These are phyloP conservation scores for Rhabdornis inornatus DNA, from an alignment of 2,113 vertebrate species.

Conservation along the genomic window DNA sequence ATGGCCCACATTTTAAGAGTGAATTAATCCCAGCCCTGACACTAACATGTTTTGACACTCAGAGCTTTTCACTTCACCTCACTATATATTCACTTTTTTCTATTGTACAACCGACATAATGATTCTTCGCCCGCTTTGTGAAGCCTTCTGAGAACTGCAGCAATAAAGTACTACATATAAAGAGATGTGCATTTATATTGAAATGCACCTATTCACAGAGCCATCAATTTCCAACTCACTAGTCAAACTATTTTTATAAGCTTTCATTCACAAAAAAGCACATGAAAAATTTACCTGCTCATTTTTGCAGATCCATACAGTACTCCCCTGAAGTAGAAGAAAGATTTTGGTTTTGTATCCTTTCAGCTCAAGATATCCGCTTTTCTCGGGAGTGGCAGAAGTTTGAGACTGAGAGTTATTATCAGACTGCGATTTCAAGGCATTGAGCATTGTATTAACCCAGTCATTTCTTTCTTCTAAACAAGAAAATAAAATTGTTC, in stretches of 20 bases:
- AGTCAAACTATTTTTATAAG: constrained; percentile 36
- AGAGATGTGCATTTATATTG: constrained; percentile 39
- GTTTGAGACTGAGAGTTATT: constrained; percentile 65
- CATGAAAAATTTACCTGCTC: constrained; percentile 84
- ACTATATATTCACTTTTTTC: neutral
- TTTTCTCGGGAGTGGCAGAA: constrained; percentile 77
- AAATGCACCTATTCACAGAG: constrained; percentile 26
- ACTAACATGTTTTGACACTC: constrained; percentile 35
- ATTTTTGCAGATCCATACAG: constrained; percentile 93
- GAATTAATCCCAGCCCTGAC: constrained; percentile 29
- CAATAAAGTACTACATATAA: constrained; percentile 24
- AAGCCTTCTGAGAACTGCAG: neutral
- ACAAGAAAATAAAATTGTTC: constrained; percentile 22
- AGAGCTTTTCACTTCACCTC: constrained; percentile 34
- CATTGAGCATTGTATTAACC: constrained; percentile 82
- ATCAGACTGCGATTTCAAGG: constrained; percentile 73
- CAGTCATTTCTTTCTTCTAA: constrained; percentile 91
- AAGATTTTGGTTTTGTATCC: constrained; percentile 94
- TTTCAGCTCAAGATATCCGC: constrained; percentile 87
- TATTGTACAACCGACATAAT: constrained; percentile 5
- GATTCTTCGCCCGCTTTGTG: constrained; percentile 5
- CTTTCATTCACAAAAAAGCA: constrained; percentile 29
- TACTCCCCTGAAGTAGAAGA: constrained; percentile 85
- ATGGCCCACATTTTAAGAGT: neutral
- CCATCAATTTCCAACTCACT: neutral